Evolutionary conservation across 53 echinoderm and acorn worm genomes (phyloP).

Genomic region (Antedon mediterranea): DNA sequence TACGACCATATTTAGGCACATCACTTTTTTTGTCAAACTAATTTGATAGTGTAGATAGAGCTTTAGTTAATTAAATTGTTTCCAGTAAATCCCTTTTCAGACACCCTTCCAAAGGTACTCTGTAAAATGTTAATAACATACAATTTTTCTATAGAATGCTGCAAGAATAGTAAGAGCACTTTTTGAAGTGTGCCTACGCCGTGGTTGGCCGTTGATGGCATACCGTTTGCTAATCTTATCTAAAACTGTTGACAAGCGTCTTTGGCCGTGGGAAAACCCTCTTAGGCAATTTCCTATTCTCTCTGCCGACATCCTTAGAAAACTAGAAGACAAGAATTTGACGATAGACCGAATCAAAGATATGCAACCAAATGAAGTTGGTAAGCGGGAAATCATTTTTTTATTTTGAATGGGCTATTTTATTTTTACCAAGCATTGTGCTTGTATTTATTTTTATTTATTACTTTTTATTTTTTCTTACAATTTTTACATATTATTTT

Average conservation of each 20-base stretch:
- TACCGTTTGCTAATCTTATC: conserved; percentile 46
- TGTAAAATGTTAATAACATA: background rate
- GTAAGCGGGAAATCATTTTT: no score
- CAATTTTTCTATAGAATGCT: conserved; percentile 41
- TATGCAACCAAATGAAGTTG: conserved; percentile 64
- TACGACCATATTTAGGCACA: no score
- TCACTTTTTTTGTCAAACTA: no score
- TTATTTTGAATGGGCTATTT: no score
- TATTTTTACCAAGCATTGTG: no score
- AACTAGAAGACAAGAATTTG: conserved; percentile 44
- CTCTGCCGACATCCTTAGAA: conserved; percentile 41
- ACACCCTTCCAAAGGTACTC: background rate
- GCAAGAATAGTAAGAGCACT: conserved; percentile 84
- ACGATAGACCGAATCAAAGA: conserved; percentile 60
- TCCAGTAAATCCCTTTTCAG: no score
- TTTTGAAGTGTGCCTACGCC: conserved; percentile 78
- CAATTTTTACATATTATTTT: no score
- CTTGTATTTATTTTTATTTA: no score
- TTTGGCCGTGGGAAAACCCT: conserved; percentile 79
- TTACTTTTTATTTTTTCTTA: no score
- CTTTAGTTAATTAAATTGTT: no score
- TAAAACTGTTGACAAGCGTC: conserved; percentile 73
- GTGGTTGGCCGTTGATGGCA: conserved; percentile 85
- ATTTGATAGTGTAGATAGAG: no score
- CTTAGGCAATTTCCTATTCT: conserved; percentile 63